Conservation (phyloP, 2,113 vertebrate genomes). For the Athene cunicularia region DNA sequence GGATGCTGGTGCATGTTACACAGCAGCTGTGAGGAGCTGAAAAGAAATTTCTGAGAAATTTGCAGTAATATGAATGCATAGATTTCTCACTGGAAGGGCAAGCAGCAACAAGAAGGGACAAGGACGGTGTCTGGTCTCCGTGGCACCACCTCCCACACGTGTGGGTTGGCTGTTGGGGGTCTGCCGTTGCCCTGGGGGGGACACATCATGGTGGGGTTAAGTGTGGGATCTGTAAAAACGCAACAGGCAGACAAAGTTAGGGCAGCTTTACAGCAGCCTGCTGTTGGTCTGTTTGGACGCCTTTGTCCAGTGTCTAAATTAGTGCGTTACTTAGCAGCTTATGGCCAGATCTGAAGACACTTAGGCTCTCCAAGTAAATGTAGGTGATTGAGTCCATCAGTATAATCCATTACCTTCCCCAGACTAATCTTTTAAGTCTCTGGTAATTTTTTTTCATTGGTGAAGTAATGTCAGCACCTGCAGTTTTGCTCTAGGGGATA, state of each 20-base stretch:
- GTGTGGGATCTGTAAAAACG: neutral
- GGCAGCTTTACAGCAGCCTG: neutral
- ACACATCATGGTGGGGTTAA: neutral
- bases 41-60: neutral
- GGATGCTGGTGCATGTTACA: too few species aligned
- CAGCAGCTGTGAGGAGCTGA: neutral
- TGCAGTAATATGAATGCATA: neutral
- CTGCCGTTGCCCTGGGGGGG: fast-evolving
- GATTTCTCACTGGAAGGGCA: neutral
- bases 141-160: neutral
- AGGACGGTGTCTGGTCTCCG: fast-evolving
- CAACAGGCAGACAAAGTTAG: neutral
- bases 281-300: neutral
- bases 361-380: neutral
- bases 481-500: constrained; percentile 38
- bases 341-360: neutral
- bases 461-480: neutral
- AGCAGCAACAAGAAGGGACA: neutral
- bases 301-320: neutral
- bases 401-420: neutral
- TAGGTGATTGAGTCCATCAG: neutral
- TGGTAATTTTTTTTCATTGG: constrained; percentile 28
- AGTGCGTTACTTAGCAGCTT: neutral
- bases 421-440: constrained; percentile 21
- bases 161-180: neutral